Base-by-base conservation (phyloP, 2,113 vertebrate genomes). In the Hiodon alosoides region DNA sequence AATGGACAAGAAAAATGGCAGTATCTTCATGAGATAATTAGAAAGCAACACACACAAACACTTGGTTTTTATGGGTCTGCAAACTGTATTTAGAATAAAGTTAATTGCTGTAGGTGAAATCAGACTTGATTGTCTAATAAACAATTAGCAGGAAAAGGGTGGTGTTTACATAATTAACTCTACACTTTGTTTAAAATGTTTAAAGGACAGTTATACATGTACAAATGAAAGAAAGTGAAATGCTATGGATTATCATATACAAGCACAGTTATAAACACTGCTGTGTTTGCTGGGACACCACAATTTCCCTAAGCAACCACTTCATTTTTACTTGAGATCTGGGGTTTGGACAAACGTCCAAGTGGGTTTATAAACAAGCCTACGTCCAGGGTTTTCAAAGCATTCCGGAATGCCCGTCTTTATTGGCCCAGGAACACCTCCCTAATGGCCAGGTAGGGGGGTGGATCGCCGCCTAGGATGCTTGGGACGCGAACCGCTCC, bases 11-110 rank as follows among this genome's bases (percentile, higher is more conserved):
- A 81, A 83, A 82, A 83, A 74, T 74, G 83, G 88, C 79, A 87
- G 81, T 72, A 76, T 77, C 67, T 71, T 83, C 80, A 89, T 79
- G 82, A 85, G 82, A 84, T 86, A 88, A 88, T 79, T 81, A 85
- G 79, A 76, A 61, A 64, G 50, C 50, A 65, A 11, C 73, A 7
- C 62, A 74, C 61, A 67, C 46, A 68, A 75, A 79, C 81, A 83
- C 80, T 79, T 82, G 72, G 71, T 72, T 86, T 90, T 90, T 85
- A 89, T 80, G 85, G 72, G 80, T 67, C 76, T n/a, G 51, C 80
- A 83, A 83, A 83, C 71, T 83, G 80, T 75, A 85, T 88, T 89
- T 86, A 83, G 84, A 87, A 86, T 86, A 81, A 85, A 86, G 82
- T 81, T 84, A 78, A 88, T 83, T 87, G 78, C 83, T 88, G 87